phyloP scores from a whole-genome alignment of 1,140 invertebrate genomes.

The Monomorium pharaonis region DNA sequence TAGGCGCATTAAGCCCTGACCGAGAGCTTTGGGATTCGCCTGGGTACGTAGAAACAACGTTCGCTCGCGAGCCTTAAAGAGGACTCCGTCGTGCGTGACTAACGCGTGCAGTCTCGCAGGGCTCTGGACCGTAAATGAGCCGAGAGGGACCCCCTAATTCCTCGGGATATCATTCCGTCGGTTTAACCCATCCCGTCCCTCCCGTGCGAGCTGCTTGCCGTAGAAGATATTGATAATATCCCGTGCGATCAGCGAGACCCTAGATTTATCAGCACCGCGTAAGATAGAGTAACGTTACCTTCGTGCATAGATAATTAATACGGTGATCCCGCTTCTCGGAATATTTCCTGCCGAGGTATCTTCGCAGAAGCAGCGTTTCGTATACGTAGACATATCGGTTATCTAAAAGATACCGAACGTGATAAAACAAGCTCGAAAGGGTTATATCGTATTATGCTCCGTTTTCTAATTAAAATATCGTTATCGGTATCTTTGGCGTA shows the following conservation, averaged over 20 bases:
- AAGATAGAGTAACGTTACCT: not conserved
- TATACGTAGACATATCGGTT: not conserved
- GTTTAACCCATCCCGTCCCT: not conserved
- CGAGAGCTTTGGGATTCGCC: constrained; percentile 62
- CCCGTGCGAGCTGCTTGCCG: not conserved
- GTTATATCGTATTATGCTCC: not conserved
- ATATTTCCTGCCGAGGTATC: not conserved
- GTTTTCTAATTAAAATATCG: not conserved
- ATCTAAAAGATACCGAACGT: not conserved
- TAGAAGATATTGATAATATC: constrained; percentile 27
- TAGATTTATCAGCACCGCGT: not conserved
- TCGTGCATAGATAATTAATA: not conserved
- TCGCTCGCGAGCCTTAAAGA: constrained; percentile 50
- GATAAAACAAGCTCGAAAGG: not conserved
- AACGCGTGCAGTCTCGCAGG: constrained; percentile 19
- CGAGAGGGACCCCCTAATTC: constrained; percentile 49
- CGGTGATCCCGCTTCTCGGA: not conserved
- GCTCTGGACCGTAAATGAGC: constrained; percentile 49
- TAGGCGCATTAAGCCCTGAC: constrained; percentile 76
- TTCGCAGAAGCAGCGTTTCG: not conserved
- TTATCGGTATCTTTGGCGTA: not conserved
- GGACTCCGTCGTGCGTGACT: constrained; percentile 51
- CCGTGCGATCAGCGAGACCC: not conserved
- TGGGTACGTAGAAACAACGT: constrained; percentile 46
- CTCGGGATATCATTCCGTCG: constrained; percentile 39